Base-by-base conservation (phyloP, 2,888 invertebrate species). In the Baccha elongata region DNA sequence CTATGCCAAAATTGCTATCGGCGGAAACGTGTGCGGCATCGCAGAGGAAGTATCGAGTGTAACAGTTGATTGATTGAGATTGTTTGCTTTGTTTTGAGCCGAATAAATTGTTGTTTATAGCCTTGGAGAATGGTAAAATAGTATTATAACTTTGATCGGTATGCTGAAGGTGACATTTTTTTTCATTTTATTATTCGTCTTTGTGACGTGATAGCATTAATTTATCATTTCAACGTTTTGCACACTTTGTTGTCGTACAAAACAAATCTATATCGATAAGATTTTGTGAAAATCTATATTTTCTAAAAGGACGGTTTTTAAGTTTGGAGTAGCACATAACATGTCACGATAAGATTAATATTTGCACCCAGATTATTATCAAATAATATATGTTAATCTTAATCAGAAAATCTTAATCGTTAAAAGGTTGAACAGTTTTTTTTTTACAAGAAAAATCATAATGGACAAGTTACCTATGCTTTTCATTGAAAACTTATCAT, bases 21-120 rank as follows among this genome's bases (percentile, higher is more conserved):
- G 96, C 1, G 91, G 89, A 35, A 96, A 97, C 89, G 91, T 95
- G 15, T 97, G 97, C 88, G 96, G 97, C 0, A 88, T 96, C 75
- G 95, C 94, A 2, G 93, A 94, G 86, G 94, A 95, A 90, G 95
- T 95, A 0, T 93, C 94, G n/a, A 69, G 37, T 42, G 53, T 78
- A 23, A 53, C 72, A 50, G 52, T 84, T 64, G 72, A 75, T 74
- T 84, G 53, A 78, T 71, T 64, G 69, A 48, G 42, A 71, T 65
- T 52, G 44, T 52, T 37, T 48, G 42, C 23, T 53, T 64, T 73
- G 37, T 55, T 23, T 62, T 7, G 29, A 68, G 50, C 15, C 53
- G 19, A 78, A 67, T 78, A 79, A 78, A 79, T 67, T 68, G 23
- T 29, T 44, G 68, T 68, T 19, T 40, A n/a, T n/a, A 23, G 46